A percentile compares a stretch with the other conserved stretches of the same genome.
Evolutionary conservation across 2,888 invertebrate species (phyloP).

Genomic region (Cremastinae sp.): DNA sequence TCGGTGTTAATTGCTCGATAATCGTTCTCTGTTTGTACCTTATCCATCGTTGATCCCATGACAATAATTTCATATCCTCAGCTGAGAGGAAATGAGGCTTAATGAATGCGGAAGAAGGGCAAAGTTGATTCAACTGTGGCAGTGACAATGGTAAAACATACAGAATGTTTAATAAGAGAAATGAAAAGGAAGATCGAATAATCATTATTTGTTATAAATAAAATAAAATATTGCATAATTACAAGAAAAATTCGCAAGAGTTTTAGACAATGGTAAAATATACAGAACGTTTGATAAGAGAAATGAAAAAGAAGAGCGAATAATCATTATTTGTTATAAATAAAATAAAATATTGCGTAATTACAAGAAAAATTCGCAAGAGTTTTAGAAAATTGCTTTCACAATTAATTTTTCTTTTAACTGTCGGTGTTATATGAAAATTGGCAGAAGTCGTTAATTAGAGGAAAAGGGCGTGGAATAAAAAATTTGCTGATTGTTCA

Average conservation of each 20-base stretch:
- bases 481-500: conserved; percentile 5
- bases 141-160: too few relatives aligned
- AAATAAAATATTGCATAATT: too few relatives aligned
- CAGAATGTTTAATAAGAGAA: too few relatives aligned
- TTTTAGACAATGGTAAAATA: too few relatives aligned
- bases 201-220: too few relatives aligned
- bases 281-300: too few relatives aligned
- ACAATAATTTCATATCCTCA: conserved; percentile 51
- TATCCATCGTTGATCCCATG: conserved; percentile 30
- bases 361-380: too few relatives aligned
- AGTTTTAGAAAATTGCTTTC: not conserved
- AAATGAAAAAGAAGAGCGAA: too few relatives aligned
- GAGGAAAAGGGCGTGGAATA: conserved; percentile 8
- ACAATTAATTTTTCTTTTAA: conserved; percentile 12
- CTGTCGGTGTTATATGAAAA: conserved; percentile 1
- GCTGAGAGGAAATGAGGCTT: not conserved
- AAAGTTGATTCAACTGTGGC: not conserved
- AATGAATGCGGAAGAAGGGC: not conserved
- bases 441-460: conserved; percentile 45
- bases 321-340: too few relatives aligned
- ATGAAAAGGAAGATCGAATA: too few relatives aligned
- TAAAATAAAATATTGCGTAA: too few relatives aligned
- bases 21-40: conserved; percentile 27
- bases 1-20: conserved; percentile 43
- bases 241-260: too few relatives aligned